Evolutionary conservation across 2,888 invertebrate species (phyloP), one percentile per base, ranked within the genome.

Genomic region (Ligdia adustata): DNA sequence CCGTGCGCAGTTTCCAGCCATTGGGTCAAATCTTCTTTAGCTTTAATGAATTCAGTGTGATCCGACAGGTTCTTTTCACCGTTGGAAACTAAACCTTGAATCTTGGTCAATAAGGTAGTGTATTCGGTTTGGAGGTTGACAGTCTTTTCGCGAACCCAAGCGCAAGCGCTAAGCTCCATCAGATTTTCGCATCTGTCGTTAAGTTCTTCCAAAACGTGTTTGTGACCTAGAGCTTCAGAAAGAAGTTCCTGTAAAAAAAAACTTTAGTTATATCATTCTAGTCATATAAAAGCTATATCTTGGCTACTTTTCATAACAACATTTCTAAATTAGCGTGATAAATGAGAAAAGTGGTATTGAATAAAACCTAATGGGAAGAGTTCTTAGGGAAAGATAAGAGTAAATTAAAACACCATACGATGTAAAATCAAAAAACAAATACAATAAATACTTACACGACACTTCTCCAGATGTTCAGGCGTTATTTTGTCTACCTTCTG

Each of bases 21-120:
- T 48, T 93, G 92, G 57, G 96, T 94, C 62, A 98, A 91, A 64
- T 96, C 95, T 50, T 94, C 92, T 70, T 97, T 96, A 9, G 96
- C 96, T 65, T 96, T 96, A 4, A 96, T 91, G 78, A 98, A 97
- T 72, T 98, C 97, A 0, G 96, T 96, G 70, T 97, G 97, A 75
- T 98, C 97, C 0, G 96, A 95, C 0, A 98, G 87, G 77, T 96
- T 97, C 87, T 97, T 97, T 74, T 98, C 97, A 6, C 97, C 94
- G 72, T 95, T 95, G 1, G 96, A 94, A 11, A 97, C 95, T 26
- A 97, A 87, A 46, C 93, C 94, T 90, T 97, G 97, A 15, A 95
- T 94, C 54, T 93, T 93, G 0, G 96, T 95, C 15, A 97, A 77
- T 7, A 97, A 78, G 56, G 94, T 93, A 0, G 96, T 95, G 69